Conservation (phyloP, 2,797 vertebrate genomes). For the Orientallactaga sibirica region DNA sequence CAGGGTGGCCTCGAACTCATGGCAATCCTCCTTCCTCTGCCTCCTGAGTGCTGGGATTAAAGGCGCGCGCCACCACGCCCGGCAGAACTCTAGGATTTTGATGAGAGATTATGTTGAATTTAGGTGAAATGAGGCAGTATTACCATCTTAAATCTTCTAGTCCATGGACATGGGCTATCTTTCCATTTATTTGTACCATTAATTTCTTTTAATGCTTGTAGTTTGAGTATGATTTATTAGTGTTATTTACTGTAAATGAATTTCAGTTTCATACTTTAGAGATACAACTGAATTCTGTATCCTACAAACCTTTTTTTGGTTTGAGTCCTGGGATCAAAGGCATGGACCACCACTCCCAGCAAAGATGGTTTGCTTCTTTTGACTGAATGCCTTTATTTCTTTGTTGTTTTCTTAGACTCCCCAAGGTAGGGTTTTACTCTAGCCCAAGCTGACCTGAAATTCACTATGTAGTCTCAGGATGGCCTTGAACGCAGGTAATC, state of each 20-base stretch:
- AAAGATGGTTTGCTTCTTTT: not conserved
- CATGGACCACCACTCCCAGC: too few relatives aligned
- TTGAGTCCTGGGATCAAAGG: too few relatives aligned
- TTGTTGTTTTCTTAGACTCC: too few relatives aligned
- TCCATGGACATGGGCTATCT: not conserved
- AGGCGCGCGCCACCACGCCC: too few relatives aligned
- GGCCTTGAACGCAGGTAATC: too few relatives aligned
- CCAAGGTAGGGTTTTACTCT: too few relatives aligned
- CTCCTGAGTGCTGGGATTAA: too few relatives aligned
- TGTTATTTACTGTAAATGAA: slow-evolving; percentile 8
- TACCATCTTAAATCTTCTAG: not conserved
- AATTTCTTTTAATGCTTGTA: not conserved
- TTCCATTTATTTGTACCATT: slow-evolving; percentile 17
- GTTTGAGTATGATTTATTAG: not conserved
- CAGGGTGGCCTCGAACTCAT: too few relatives aligned
- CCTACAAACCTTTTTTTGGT: not conserved
- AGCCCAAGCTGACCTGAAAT: too few relatives aligned
- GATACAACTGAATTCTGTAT: not conserved
- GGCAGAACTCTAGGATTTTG: not conserved
- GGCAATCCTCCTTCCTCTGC: too few relatives aligned
- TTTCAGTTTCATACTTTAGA: slow-evolving; percentile 12
- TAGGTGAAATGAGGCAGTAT: not conserved
- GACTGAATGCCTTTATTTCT: not conserved
- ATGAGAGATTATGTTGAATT: not conserved
- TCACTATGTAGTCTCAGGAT: too few relatives aligned